Conservation (phyloP, 2,113 vertebrate species). For the Myiagra hebetior region DNA sequence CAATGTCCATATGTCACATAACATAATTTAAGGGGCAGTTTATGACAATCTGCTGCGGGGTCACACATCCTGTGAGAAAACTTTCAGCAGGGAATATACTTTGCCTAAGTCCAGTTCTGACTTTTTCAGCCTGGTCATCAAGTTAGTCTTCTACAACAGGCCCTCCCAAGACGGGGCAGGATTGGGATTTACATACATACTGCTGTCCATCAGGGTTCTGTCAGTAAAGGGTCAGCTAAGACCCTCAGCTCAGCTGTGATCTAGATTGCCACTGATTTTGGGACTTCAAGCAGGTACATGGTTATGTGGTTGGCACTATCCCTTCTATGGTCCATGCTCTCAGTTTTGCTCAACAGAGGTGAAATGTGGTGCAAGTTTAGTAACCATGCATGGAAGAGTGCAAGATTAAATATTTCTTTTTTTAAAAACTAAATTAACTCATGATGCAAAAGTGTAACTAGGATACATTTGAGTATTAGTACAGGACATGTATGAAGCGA, state of each 20-base stretch:
- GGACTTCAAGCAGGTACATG: background rate
- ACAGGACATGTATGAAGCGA: background rate
- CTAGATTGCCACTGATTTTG: background rate
- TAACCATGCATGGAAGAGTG: background rate
- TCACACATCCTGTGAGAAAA: background rate
- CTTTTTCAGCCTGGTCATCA: background rate
- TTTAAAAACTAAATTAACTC: background rate
- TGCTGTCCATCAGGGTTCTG: background rate
- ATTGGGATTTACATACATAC: background rate
- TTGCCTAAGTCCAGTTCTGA: background rate
- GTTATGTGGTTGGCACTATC: background rate
- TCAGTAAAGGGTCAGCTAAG: background rate
- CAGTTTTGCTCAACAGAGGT: background rate
- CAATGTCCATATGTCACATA: background rate
- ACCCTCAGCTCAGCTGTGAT: background rate
- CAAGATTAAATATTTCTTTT: background rate
- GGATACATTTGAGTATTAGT: background rate
- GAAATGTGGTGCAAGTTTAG: background rate
- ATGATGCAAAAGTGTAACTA: background rate
- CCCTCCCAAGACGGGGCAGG: background rate
- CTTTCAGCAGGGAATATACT: background rate
- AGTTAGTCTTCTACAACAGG: background rate
- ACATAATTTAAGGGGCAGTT: background rate
- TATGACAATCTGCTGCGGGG: background rate
- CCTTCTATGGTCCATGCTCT: background rate